These are phyloP conservation scores for Euplagia quadripunctaria DNA, from an alignment of 2,888 invertebrate species.

Conservation along the genomic window DNA sequence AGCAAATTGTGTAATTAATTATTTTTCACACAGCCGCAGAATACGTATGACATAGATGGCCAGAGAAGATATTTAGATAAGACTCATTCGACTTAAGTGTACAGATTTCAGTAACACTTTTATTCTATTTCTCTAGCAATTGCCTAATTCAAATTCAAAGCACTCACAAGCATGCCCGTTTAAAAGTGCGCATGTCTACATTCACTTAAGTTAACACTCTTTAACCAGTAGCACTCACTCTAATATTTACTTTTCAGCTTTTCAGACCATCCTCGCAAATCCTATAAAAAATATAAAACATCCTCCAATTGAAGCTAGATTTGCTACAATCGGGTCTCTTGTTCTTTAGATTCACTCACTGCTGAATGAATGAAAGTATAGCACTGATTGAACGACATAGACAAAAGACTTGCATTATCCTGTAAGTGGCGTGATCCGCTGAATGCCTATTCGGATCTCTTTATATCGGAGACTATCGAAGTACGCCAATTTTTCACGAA, in stretches of 20 bases:
- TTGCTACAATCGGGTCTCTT: constrained; percentile 52
- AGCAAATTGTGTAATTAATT: too few species aligned
- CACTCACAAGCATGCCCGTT: constrained; percentile 30
- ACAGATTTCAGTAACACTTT: constrained; percentile 2
- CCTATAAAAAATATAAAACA: constrained; percentile 48
- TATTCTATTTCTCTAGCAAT: constrained; percentile 15
- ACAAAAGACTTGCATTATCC: constrained; percentile 73
- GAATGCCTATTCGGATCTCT: constrained; percentile 69
- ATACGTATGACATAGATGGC: too few species aligned
- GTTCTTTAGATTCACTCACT: constrained; percentile 60
- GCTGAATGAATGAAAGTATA: constrained; percentile 63
- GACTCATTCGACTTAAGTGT: background rate
- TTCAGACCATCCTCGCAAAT: constrained; percentile 36
- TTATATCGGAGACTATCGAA: constrained; percentile 69
- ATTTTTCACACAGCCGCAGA: too few species aligned
- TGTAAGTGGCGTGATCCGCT: constrained; percentile 69
- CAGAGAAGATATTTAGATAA: background rate
- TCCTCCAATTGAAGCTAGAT: constrained; percentile 52
- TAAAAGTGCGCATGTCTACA: constrained; percentile 38
- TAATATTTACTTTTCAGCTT: constrained; percentile 44
- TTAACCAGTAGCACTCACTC: constrained; percentile 34
- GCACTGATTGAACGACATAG: constrained; percentile 69
- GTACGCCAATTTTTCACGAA: constrained; percentile 66
- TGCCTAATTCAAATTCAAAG: constrained; percentile 34
- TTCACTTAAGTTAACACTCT: constrained; percentile 30